Evolutionary conservation across 2,888 invertebrate species (phyloP), one percentile per base, ranked within the genome.

Genomic region (Drosophila tanythrix): DNA sequence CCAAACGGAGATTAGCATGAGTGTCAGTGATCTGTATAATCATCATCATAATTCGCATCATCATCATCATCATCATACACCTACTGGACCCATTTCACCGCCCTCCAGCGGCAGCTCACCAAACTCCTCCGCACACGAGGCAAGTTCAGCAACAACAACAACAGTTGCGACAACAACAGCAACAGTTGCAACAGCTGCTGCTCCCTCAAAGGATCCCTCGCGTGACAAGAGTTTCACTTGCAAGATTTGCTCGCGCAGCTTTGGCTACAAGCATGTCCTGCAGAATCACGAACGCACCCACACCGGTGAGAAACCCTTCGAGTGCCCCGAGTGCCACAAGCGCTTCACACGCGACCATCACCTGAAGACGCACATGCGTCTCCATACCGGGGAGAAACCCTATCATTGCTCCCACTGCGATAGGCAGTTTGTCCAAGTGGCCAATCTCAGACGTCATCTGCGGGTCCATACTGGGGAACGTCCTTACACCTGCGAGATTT

Each of bases 231-330:
- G 96, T 68, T 98, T 98, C 93, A 97, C 97, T 31, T 98, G 98
- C 93, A 96, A 96, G 63, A 95, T 97, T 55, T 98, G 98, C 94
- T 96, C 96, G 72, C 95, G 98, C 79, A 97, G 97, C 15, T 98
- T 98, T 91, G 98, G 98, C 56, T 98, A 98, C 94, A 98, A 98
- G 91, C 98, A 98, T 93, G 98, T 98, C 27, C 94, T 98, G 58
- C 98, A 98, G 93, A 98, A 98, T 92, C 98, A 98, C 93, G 98
- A 98, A 91, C 95, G 98, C 83, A 98, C 98, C 0, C 98, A 98
- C 92, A 98, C 98, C 0, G 98, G 98, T 0, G 98, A 98, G 92
- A 98, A 98, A 90, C 98, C 98, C 0, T 98, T 98, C 94, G 97
- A 97, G 92, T 98, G 98, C 90, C 96, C 96, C 36, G 97, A 97